These are phyloP conservation scores for Halictus ligatus DNA, from an alignment of 2,888 invertebrate species.

Conservation along the genomic window DNA sequence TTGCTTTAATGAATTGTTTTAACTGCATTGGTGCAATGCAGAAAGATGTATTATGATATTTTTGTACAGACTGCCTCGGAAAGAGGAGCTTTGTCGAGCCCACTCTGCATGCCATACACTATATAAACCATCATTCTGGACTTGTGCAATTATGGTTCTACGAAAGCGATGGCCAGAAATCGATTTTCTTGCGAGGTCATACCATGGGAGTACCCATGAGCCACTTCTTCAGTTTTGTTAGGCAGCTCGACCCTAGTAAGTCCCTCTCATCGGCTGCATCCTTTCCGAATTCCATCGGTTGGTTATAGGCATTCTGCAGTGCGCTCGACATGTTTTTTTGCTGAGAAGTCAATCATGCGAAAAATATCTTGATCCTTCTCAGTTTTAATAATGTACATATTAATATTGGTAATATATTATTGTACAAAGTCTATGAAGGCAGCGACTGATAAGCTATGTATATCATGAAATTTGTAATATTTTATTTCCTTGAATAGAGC, in stretches of 20 bases:
- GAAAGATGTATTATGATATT: constrained; percentile 20
- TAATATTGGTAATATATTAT: constrained; percentile 53
- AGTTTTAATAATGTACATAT: constrained; percentile 59
- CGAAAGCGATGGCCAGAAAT: background rate
- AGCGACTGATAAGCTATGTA: constrained; percentile 43
- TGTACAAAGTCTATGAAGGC: constrained; percentile 54
- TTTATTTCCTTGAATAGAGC: constrained; percentile 51
- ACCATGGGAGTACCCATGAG: background rate
- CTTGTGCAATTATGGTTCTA: background rate
- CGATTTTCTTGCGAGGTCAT: background rate
- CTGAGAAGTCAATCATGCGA: background rate
- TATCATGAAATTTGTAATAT: constrained; percentile 55
- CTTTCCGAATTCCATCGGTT: background rate
- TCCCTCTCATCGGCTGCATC: background rate
- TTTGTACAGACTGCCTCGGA: constrained; percentile 26
- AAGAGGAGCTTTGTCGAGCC: background rate
- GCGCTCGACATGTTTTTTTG: constrained; percentile 1
- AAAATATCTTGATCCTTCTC: constrained; percentile 12
- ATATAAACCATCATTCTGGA: background rate
- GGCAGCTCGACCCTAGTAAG: background rate
- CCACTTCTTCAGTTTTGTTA: background rate
- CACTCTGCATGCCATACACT: background rate
- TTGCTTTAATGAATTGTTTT: constrained; percentile 11
- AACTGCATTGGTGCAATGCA: constrained; percentile 27
- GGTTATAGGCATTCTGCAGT: background rate